Evolutionary conservation across 2,797 vertebrate genomes (phyloP), one percentile per base, ranked within the genome.

Genomic region (Myripristis jacobus): DNA sequence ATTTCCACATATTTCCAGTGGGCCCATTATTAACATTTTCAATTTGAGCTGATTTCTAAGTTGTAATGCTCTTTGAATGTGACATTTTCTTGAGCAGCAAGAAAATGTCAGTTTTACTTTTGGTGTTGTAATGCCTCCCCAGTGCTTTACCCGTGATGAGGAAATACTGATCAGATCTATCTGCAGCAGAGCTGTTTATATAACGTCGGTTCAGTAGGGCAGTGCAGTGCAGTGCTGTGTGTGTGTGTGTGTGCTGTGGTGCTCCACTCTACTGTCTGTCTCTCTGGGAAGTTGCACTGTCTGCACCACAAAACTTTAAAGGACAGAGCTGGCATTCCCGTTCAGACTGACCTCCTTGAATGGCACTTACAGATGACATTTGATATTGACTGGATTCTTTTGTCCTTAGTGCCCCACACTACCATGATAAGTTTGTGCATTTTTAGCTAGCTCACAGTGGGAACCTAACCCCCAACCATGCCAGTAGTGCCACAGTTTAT

Each of bases 111-210:
- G 6, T 46, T 36, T 56, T 34, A 22, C 6, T 56, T 51, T 47
- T 41, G 24, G 15, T 53, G 18, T 31, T 24, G 18, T 8, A 24
- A 29, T 36, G 64, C 29, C 60, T 65, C 67, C 38, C 10, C 3
- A 12, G 57, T 18, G 24, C 36, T 57, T 44, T 56, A 6, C 21
- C 4, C 64, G 44, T 50, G 47, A 41, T 25, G 21, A 79, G 65
- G 60, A 68, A 66, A 19, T 22, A 52, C 53, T 61, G 69, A 71
- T 77, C 56, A 50, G 59, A 60, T 43, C 21, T 44, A 44, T 76
- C 66, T 76, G 76, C 70, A 47, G 76, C 75, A 51, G 67, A 70
- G 12, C 54, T 58, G 74, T 84, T 85, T 84, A 82, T 72, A 19
- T 77, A 85, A 78, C 29, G 11, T 24, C 34, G 21, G 54, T 68